A percentile compares a stretch with the other conserved stretches of the same genome.
phyloP scores from a whole-genome alignment of 2,797 vertebrate species.

The Esox masquinongy region DNA sequence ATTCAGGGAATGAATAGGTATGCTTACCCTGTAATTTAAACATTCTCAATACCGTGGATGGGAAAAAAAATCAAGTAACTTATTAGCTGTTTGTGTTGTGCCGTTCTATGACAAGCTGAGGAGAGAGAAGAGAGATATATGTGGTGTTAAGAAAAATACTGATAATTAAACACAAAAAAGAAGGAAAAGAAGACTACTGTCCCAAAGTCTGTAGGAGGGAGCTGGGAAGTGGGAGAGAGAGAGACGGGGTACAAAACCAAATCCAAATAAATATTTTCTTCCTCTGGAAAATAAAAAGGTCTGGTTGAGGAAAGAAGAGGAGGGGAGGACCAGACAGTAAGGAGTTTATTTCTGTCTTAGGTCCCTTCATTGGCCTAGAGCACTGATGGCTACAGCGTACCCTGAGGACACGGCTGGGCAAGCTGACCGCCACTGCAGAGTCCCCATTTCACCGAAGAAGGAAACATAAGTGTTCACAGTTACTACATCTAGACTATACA shows the following conservation, averaged over 20 bases:
- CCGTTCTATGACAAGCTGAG: slow-evolving; percentile 39
- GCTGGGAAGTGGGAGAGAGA: slow-evolving; percentile 26
- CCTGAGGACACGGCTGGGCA: slow-evolving; percentile 63
- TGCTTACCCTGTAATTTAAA: slow-evolving; percentile 67
- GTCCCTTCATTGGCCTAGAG: slow-evolving; percentile 68
- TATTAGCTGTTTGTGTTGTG: slow-evolving; percentile 65
- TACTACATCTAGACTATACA: slow-evolving; percentile 89
- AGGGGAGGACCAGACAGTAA: slow-evolving; percentile 62
- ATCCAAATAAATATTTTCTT: slow-evolving; percentile 76
- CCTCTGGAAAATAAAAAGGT: slow-evolving; percentile 69
- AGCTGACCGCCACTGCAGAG: slow-evolving; percentile 57
- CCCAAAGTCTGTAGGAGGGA: slow-evolving; percentile 37
- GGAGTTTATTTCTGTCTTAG: slow-evolving; percentile 70
- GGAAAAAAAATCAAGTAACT: slow-evolving; percentile 48
- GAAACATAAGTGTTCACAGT: slow-evolving; percentile 76
- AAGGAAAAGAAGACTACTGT: slow-evolving; percentile 59
- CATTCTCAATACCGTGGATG: slow-evolving; percentile 44
- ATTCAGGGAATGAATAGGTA: slow-evolving; percentile 58
- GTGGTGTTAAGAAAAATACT: slow-evolving; percentile 70
- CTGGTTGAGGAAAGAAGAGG: slow-evolving; percentile 34
- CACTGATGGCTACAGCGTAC: slow-evolving; percentile 53
- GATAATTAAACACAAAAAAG: slow-evolving; percentile 70
- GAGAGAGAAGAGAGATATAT: slow-evolving; percentile 42
- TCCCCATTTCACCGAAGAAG: slow-evolving; percentile 65
- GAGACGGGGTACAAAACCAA: slow-evolving; percentile 57